Percentiles rank a stretch among this genome's conserved stretches.
Evolutionary conservation across 2,797 vertebrate genomes (phyloP).

Genomic region (Triplophysa yarkandensis): DNA sequence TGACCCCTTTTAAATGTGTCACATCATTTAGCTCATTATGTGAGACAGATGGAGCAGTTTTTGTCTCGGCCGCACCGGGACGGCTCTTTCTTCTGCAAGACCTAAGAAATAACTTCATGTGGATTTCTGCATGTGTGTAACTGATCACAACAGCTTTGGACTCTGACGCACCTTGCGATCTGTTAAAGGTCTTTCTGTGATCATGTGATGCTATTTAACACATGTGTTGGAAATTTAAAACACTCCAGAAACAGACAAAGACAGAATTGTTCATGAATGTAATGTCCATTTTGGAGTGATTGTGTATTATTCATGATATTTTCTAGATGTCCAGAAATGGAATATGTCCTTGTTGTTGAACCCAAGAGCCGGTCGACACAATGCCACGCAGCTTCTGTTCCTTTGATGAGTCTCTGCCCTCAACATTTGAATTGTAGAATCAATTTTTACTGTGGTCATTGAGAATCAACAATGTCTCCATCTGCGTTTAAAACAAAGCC

Average conservation of each 20-base stretch:
- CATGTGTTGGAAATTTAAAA: neutral
- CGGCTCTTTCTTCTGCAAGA: constrained; percentile 16
- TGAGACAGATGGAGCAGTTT: constrained; percentile 29
- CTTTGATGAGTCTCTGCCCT: constrained; percentile 29
- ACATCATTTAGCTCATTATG: constrained; percentile 45
- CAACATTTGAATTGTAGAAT: constrained; percentile 34
- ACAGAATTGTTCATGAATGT: neutral
- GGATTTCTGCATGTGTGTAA: neutral
- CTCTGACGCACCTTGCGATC: neutral
- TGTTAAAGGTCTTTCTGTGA: neutral
- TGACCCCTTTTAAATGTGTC: constrained; percentile 50
- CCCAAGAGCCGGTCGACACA: constrained; percentile 25
- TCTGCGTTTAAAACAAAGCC: constrained; percentile 37
- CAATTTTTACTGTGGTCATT: neutral
- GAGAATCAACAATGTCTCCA: constrained; percentile 25
- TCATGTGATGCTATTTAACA: neutral
- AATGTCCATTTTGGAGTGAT: no score
- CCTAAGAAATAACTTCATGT: neutral
- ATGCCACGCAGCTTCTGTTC: constrained; percentile 11
- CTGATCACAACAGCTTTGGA: no score
- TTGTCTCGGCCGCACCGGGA: constrained; percentile 24
- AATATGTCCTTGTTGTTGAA: neutral
- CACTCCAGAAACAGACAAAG: neutral
- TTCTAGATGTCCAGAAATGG: neutral
- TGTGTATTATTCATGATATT: neutral